These are phyloP conservation scores for Caenorhabditis becei DNA, from an alignment of 2,888 invertebrate genomes.

Conservation along the genomic window DNA sequence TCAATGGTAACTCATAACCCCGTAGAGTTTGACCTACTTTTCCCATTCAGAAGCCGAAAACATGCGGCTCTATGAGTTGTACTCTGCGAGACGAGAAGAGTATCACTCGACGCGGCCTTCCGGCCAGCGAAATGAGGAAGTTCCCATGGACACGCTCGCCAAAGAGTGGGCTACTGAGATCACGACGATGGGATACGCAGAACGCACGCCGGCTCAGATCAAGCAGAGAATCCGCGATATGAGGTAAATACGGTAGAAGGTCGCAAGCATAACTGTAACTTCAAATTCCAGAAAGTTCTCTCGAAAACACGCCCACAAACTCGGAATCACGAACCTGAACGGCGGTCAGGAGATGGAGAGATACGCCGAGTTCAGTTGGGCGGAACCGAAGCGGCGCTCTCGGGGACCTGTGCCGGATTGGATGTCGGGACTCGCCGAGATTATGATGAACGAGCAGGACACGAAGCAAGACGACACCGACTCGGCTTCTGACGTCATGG, in stretches of 20 bases:
- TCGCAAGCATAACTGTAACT: neutral
- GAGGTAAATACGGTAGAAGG: slow-evolving; percentile 14
- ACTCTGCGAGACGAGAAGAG: slow-evolving; percentile 44
- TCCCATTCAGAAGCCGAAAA: slow-evolving; percentile 54
- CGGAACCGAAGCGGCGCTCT: slow-evolving; percentile 55
- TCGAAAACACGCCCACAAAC: slow-evolving; percentile 58
- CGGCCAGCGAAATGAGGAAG: slow-evolving; percentile 56
- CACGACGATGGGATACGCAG: slow-evolving; percentile 59
- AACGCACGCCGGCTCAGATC: slow-evolving; percentile 58
- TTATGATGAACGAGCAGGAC: slow-evolving; percentile 63
- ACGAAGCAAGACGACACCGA: slow-evolving; percentile 42
- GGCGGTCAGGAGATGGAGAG: slow-evolving; percentile 42
- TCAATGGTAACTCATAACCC: slow-evolving; percentile 35
- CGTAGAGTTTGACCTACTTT: neutral
- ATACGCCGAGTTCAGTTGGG: slow-evolving; percentile 57
- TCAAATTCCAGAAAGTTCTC: slow-evolving; percentile 53
- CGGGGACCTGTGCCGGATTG: slow-evolving; percentile 59
- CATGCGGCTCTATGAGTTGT: slow-evolving; percentile 58
- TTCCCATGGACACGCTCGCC: slow-evolving; percentile 56
- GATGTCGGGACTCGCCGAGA: slow-evolving; percentile 60
- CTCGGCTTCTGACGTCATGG: slow-evolving; percentile 56
- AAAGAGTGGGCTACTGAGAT: slow-evolving; percentile 57
- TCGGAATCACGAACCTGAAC: slow-evolving; percentile 47
- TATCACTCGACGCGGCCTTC: slow-evolving; percentile 59
- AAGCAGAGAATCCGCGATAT: slow-evolving; percentile 59